Percentiles rank a stretch among this genome's conserved stretches.
phyloP scores from a whole-genome alignment of 2,888 invertebrate genomes.

The Drosophila mercatorum region DNA sequence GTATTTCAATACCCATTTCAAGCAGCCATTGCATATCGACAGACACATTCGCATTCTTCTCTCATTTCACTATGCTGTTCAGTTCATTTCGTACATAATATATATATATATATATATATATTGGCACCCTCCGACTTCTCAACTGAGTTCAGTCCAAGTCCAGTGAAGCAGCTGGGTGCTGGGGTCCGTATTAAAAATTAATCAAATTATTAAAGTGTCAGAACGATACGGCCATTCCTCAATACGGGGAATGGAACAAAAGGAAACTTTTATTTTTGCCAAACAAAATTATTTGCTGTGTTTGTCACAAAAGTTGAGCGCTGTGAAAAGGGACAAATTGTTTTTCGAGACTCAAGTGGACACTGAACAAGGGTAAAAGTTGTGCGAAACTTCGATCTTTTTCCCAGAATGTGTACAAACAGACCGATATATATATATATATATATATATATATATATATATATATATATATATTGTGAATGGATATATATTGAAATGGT shows the following conservation, averaged over 20 bases:
- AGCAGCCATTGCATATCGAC: background rate
- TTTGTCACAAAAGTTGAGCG: constrained; percentile 16
- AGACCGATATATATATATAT: background rate
- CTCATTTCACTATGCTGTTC: background rate
- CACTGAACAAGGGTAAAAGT: constrained; percentile 51
- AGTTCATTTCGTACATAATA: background rate
- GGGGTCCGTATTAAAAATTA: constrained; percentile 13
- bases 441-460: constrained; percentile 1
- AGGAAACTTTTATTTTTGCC: constrained; percentile 38
- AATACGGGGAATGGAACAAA: constrained; percentile 6
- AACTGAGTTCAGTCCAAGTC: no score
- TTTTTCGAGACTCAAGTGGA: constrained; percentile 44
- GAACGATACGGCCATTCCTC: constrained; percentile 26
- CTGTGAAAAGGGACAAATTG: constrained; percentile 45
- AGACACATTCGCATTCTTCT: background rate
- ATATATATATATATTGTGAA: constrained; percentile 1
- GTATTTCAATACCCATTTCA: background rate
- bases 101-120: background rate
- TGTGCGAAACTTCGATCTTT: constrained; percentile 49
- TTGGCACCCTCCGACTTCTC: background rate
- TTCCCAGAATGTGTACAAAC: constrained; percentile 4
- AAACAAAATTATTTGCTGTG: constrained; percentile 34
- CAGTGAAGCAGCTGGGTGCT: background rate
- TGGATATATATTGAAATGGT: constrained; percentile 10
- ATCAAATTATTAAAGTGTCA: constrained; percentile 46